Base-by-base conservation (phyloP, 2,888 invertebrate genomes). In the Pegoplata infirma region DNA sequence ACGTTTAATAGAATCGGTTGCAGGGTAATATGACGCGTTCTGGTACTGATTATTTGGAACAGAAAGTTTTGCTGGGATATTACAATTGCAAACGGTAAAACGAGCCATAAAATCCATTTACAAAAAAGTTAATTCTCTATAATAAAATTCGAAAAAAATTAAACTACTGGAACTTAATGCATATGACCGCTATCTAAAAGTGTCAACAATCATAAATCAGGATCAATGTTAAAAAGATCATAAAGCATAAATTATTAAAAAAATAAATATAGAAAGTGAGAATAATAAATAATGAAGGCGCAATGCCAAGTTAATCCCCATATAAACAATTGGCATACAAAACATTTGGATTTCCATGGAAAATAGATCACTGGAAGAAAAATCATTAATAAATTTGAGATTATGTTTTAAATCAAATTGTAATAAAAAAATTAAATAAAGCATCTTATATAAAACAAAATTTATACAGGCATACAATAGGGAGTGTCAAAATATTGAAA, bases 181-280 rank as follows among this genome's bases (percentile, higher is more conserved):
- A 21, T 32, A 3, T 36, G 23, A 6, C 14, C 6, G 10, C 19
- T 12, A 2, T 19, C 12, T 19, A 28, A 32, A 58, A 63, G 28
- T 44, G 64, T 53, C 64, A 59, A 47, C 21, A 10, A 66, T 40
- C 68, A 78, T 78, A 69, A 78, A 78, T 78, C 58, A 78, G 69
- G 69, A 74, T 78, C 69, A 74, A 16, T 59, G 47, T n/a, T 64
- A 44, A 51, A 44, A 16, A 51, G 46, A 32, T 56, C 55, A 49
- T 14, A 19, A 23, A n/a, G 63, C 53, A 55, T 53, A 47, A 58
- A 8, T 59, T n/a, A 23, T 10, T 2, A 40, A 58, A 23, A 58
- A 5, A 67, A 17, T 3, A 23, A 25, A 4, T 53, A 6, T 16
- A 25, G 44, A 59, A 23, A 51, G n/a, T 10, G 5, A 46, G 8